Evolutionary conservation across 1,140 invertebrate genomes (phyloP).

Genomic region (Palaemon carinicauda): DNA sequence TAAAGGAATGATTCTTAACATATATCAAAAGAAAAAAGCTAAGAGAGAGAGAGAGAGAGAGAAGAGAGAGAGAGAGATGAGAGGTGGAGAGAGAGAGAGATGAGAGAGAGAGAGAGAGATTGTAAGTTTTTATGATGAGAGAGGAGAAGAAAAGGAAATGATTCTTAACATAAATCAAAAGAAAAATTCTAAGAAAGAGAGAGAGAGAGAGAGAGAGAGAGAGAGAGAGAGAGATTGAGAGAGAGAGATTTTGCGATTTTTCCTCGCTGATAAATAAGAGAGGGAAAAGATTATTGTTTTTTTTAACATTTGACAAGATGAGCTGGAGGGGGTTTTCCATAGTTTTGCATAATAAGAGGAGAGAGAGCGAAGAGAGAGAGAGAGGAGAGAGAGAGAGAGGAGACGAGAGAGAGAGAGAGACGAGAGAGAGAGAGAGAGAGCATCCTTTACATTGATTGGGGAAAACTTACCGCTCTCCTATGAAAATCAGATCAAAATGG

Average conservation of each 20-base stretch:
- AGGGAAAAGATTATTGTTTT: too few relatives aligned
- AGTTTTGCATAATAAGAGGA: background rate
- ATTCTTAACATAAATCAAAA: background rate
- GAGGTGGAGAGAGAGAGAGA: background rate
- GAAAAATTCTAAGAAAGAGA: background rate
- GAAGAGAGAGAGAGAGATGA: background rate
- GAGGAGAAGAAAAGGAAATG: background rate
- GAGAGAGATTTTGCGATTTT: too few relatives aligned
- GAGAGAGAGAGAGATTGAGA: too few relatives aligned
- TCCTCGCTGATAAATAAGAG: background rate
- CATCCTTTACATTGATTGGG: background rate
- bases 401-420: background rate
- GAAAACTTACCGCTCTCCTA: too few relatives aligned
- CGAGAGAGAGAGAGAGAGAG: background rate
- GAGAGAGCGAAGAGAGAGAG: background rate
- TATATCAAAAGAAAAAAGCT: too few relatives aligned
- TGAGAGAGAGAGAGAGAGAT: background rate
- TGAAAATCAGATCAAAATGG: too few relatives aligned
- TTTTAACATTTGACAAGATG: too few relatives aligned
- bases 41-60: background rate
- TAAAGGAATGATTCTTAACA: too few relatives aligned
- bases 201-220: too few relatives aligned
- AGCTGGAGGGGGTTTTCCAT: too few relatives aligned
- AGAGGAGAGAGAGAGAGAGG: background rate
- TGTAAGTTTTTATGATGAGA: background rate